Base-by-base conservation (phyloP, 2,113 vertebrate species). In the Strix aluco region DNA sequence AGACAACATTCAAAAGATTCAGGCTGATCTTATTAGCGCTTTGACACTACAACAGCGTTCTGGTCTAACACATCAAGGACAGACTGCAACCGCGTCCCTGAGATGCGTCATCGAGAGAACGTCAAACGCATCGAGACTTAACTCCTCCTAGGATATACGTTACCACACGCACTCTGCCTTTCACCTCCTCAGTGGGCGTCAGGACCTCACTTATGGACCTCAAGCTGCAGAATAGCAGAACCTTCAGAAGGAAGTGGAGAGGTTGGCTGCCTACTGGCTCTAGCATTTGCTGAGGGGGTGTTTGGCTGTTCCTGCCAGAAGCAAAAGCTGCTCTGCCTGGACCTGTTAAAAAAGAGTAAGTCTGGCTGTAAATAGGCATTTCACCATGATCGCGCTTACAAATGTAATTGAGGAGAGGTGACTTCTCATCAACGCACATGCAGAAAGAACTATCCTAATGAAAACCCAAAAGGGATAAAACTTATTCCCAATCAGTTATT, bases 291-390 rank as follows among this genome's bases (percentile, higher is more conserved):
- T 92, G 75, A 83, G 90, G 80, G 82, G 44, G 63, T 80, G 80
- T 91, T 46, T 86, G 86, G 74, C 65, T 89, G 83, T 17, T 94
- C 73, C 80, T 96, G 94, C 72, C 94, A 84, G 95, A 44, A 96
- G 86, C 80, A 92, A 84, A 89, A 95, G 80, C 62, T 95, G 93
- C 85, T 96, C 81, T 91, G 88, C 88, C 57, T 86, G 91, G 92
- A 96, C 86, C 83, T 95, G 83, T 91, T 96, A 69, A 84, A 63
- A 95, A 92, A 91, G 80, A 96, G 90, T 75, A 94, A 96, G 80
- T 63, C 86, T 88, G 86, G 83, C 88, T 96, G 88, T 78, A 79
- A 92, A 75, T 54, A 90, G 66, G 91, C 77, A 91, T 92, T 91
- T 94, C 81, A 92, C 63, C 44, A n/a, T 9, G 51, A 49, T 11